Evolutionary conservation across 1,140 invertebrate genomes (phyloP).

Genomic region (Heterodera carotae): DNA sequence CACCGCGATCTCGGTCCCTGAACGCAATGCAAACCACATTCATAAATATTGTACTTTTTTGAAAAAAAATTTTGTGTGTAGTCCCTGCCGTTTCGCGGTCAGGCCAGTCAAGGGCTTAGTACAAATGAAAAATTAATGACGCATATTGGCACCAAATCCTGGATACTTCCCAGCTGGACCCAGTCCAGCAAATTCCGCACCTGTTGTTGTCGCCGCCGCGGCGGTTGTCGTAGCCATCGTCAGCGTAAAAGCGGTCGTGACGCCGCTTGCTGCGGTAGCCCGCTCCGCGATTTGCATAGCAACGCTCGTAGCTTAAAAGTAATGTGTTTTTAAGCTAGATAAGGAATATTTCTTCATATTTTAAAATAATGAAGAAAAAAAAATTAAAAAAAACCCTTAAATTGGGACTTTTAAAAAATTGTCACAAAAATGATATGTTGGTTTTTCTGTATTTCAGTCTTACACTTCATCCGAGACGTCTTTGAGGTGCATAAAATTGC

Average conservation of each 20-base stretch:
- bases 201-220: constrained; percentile 11
- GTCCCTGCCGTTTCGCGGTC: too few relatives aligned
- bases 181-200: background rate
- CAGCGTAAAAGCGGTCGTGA: constrained; percentile 43
- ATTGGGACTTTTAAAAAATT: background rate
- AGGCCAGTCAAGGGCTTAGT: background rate
- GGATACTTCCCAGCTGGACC: background rate
- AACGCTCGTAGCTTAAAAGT: constrained; percentile 14
- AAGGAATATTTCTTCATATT: background rate
- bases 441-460: background rate
- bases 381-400: background rate
- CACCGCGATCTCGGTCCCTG: constrained; percentile 17
- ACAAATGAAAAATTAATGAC: background rate
- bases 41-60: background rate
- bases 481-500: constrained; percentile 99
- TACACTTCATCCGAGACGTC: constrained; percentile 73
- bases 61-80: too few relatives aligned
- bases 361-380: too few relatives aligned
- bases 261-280: constrained; percentile 26
- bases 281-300: constrained; percentile 27
- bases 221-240: constrained; percentile 34
- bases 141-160: background rate
- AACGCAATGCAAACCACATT: background rate
- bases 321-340: background rate
- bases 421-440: constrained; percentile 43